Conservation (phyloP, 2,888 invertebrate species). For the Aleiodes leptofemur region DNA sequence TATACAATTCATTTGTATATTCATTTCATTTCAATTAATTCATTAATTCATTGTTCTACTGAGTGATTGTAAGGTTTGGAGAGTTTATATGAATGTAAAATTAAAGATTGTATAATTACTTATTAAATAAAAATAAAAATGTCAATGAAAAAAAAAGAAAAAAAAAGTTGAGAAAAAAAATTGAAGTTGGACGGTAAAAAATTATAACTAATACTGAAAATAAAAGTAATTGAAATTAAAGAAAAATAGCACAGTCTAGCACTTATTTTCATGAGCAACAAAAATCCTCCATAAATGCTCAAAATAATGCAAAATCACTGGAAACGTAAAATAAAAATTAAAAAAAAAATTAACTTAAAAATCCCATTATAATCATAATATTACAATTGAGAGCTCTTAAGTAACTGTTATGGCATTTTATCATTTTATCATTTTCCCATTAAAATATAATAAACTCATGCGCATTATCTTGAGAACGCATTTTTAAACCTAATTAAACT, state of each 20-base stretch:
- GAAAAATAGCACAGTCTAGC: slow-evolving; percentile 50
- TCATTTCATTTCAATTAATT: neutral
- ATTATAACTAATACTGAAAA: slow-evolving; percentile 70
- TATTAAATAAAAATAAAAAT: slow-evolving; percentile 52
- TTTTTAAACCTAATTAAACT: neutral
- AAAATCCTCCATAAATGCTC: neutral
- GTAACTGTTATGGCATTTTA: slow-evolving; percentile 20
- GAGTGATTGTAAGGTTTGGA: slow-evolving; percentile 6
- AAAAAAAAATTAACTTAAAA: neutral
- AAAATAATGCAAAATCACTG: no score
- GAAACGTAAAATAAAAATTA: slow-evolving; percentile 6
- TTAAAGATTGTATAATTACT: slow-evolving; percentile 7
- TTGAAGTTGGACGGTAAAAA: slow-evolving; percentile 72
- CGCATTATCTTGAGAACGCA: neutral
- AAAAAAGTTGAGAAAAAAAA: slow-evolving; percentile 56
- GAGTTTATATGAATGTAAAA: slow-evolving; percentile 9
- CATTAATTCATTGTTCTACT: slow-evolving; percentile 6
- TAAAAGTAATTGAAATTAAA: slow-evolving; percentile 46
- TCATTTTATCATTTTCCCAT: neutral
- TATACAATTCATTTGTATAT: slow-evolving; percentile 30
- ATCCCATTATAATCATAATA: neutral
- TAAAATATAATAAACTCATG: slow-evolving; percentile 10
- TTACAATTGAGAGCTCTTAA: slow-evolving; percentile 1
- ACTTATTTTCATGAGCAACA: neutral
- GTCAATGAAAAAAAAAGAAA: slow-evolving; percentile 40